These are phyloP conservation scores for Psylliodes chrysocephalus DNA, from an alignment of 2,888 invertebrate species.

Conservation along the genomic window DNA sequence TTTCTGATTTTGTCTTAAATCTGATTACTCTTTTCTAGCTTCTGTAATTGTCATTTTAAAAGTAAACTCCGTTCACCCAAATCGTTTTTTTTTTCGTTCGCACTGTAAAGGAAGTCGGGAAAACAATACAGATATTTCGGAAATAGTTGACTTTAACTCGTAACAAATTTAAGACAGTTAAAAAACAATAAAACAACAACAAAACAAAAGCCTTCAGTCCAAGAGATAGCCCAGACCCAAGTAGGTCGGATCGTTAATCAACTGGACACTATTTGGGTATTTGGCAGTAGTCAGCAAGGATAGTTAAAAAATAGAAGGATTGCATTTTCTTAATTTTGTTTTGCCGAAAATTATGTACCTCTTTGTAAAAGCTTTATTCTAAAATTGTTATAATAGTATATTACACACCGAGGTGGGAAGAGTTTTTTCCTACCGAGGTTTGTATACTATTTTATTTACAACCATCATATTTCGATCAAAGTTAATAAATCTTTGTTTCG, in stretches of 20 bases:
- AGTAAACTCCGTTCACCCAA: neutral
- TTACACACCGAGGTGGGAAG: too few species aligned
- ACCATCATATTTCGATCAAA: too few species aligned
- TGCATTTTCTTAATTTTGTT: too few species aligned
- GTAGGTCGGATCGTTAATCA: neutral
- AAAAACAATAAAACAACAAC: slow-evolving; percentile 43
- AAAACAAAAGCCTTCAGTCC: slow-evolving; percentile 30
- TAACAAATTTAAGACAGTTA: slow-evolving; percentile 46
- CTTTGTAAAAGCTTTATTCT: too few species aligned
- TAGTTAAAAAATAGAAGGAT: too few species aligned
- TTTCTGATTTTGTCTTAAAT: neutral
- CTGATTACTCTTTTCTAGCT: neutral
- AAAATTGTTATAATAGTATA: too few species aligned
- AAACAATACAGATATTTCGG: slow-evolving; percentile 39
- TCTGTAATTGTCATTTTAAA: neutral
- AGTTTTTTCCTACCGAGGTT: too few species aligned
- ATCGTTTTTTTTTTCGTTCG: neutral
- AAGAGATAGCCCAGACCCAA: slow-evolving; percentile 31
- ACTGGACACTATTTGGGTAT: too few species aligned
- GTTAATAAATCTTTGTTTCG: too few species aligned
- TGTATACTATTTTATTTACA: too few species aligned
- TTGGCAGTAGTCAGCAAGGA: too few species aligned
- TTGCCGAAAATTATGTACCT: too few species aligned
- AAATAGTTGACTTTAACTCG: slow-evolving; percentile 34
- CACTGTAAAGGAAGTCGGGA: neutral